Evolutionary conservation across 2,888 invertebrate species (phyloP).

Genomic region (Ceratothoa steindachneri): DNA sequence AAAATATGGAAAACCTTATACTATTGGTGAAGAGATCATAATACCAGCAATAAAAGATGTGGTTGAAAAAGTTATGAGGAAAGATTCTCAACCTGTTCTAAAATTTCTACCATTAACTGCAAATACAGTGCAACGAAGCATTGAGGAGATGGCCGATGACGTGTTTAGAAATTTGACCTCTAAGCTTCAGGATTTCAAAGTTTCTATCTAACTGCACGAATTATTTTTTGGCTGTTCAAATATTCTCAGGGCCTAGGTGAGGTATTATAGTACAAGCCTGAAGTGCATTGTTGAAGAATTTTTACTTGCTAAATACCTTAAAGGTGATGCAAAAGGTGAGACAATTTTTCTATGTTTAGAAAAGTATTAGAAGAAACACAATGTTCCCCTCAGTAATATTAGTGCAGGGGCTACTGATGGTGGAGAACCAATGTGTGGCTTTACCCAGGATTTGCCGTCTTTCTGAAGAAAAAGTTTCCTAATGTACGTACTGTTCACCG

Average conservation of each 20-base stretch:
- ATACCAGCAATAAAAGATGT: constrained; percentile 28
- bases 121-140: constrained; percentile 17
- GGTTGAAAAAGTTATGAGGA: constrained; percentile 29
- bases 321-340: constrained; percentile 20
- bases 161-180: constrained; percentile 22
- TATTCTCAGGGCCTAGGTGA: constrained; percentile 23
- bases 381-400: constrained; percentile 22
- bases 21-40: constrained; percentile 26
- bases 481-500: constrained; percentile 25
- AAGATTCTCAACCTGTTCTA: constrained; percentile 21
- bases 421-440: constrained; percentile 15
- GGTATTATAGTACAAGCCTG: constrained; percentile 17
- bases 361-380: constrained; percentile 19
- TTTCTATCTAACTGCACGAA: constrained; percentile 11
- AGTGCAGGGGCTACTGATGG: constrained; percentile 24
- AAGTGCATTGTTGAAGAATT: constrained; percentile 27
- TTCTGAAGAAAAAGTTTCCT: constrained; percentile 18
- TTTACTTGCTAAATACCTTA: constrained; percentile 23
- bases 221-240: constrained; percentile 22
- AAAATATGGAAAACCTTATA: constrained; percentile 15
- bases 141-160: constrained; percentile 21
- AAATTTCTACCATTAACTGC: constrained; percentile 21
- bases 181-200: constrained; percentile 20
- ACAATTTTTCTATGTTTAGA: constrained; percentile 22
- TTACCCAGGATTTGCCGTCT: constrained; percentile 19